These are phyloP conservation scores for Erithacus rubecula DNA, from an alignment of 2,797 vertebrate species.

Conservation along the genomic window DNA sequence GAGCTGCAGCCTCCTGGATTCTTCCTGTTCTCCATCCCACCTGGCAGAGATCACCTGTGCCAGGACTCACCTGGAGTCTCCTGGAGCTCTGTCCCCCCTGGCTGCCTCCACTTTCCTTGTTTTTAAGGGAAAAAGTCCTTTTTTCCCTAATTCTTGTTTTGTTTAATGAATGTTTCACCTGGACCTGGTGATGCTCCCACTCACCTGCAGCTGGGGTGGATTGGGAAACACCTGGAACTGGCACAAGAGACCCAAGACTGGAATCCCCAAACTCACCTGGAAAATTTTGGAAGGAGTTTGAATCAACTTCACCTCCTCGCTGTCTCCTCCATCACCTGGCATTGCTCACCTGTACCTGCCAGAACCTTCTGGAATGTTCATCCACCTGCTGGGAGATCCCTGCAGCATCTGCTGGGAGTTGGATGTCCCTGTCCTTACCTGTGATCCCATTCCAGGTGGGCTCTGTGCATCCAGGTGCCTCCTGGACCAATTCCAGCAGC, in stretches of 20 bases:
- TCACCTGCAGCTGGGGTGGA: neutral
- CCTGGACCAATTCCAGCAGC: neutral
- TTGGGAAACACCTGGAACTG: neutral
- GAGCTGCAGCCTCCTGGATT: neutral
- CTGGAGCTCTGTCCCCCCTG: neutral
- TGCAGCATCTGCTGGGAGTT: no score
- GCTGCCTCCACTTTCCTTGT: neutral
- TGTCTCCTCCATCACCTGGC: neutral
- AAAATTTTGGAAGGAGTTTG: neutral
- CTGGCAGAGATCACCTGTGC: neutral
- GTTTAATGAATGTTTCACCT: neutral
- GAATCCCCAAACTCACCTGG: neutral
- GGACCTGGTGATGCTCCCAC: neutral
- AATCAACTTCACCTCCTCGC: rapidly evolving
- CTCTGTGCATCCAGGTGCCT: neutral
- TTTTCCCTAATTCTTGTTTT: neutral
- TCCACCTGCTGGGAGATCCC: neutral
- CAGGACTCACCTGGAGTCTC: neutral
- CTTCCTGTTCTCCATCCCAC: neutral
- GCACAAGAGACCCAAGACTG: neutral
- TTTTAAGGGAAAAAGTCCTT: neutral
- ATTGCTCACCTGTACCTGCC: neutral
- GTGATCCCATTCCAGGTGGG: neutral
- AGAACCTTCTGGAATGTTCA: neutral
- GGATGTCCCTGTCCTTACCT: neutral